Evolutionary conservation across 2,888 invertebrate species (phyloP).

Genomic region (Stegana nigrithorax): DNA sequence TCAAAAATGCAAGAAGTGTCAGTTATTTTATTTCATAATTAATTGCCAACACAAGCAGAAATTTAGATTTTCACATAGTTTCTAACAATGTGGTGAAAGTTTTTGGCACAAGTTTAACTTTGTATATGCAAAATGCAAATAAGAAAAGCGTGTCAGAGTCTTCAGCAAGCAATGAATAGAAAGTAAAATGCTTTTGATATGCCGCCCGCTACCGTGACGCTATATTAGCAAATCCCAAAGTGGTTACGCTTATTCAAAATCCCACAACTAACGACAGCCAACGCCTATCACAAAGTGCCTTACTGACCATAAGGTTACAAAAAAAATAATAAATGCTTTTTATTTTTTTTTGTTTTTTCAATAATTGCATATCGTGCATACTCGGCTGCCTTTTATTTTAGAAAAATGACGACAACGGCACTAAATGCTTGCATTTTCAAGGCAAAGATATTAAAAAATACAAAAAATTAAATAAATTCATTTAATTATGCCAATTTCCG

Average conservation of each 20-base stretch:
- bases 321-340: no score
- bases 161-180: background rate
- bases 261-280: no score
- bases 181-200: background rate
- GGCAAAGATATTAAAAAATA: no score
- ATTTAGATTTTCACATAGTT: background rate
- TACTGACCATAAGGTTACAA: no score
- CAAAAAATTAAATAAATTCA: background rate
- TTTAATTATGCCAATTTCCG: constrained; percentile 13
- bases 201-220: no score
- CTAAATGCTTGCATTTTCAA: background rate
- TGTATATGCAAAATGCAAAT: background rate
- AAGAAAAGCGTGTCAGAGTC: background rate
- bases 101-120: background rate
- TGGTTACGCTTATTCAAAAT: no score
- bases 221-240: no score
- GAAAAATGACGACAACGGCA: constrained; percentile 1
- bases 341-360: no score
- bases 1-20: background rate
- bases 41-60: background rate
- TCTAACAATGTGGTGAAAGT: constrained; percentile 4
- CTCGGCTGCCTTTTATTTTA: background rate
- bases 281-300: no score
- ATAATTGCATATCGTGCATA: no score
- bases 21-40: constrained; percentile 7